Evolutionary conservation across 2,888 invertebrate genomes (phyloP).

Genomic region (Bursaphelenchus okinawaensis): DNA sequence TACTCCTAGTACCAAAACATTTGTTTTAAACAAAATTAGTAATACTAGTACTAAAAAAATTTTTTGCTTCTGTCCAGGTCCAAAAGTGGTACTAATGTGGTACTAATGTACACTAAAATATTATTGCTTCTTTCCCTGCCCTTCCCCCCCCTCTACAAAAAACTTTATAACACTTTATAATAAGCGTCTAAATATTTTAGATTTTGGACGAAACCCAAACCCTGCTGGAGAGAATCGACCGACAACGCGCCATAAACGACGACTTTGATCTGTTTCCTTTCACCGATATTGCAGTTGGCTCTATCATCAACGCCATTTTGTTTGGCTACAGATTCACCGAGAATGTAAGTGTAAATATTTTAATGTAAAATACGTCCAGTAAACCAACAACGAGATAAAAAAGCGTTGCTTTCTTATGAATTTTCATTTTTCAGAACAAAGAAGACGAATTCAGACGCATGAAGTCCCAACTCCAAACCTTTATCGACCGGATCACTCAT

Average conservation of each 20-base stretch:
- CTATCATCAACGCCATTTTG: constrained; percentile 19
- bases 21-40: too few species aligned
- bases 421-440: constrained; percentile 3
- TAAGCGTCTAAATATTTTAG: too few species aligned
- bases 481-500: background rate
- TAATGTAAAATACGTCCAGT: background rate
- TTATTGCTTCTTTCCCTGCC: too few species aligned
- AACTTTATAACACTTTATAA: too few species aligned
- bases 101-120: too few species aligned
- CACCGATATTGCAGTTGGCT: constrained; percentile 22
- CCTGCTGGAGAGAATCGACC: constrained; percentile 10
- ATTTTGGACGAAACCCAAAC: constrained; percentile 14
- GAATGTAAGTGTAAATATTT: background rate
- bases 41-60: too few species aligned
- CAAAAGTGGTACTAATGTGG: too few species aligned
- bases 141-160: too few species aligned
- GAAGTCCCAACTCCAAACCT: background rate
- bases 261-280: constrained; percentile 10
- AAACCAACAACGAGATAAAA: too few species aligned
- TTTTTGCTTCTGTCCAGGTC: too few species aligned
- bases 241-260: background rate
- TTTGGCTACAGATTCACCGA: constrained; percentile 21
- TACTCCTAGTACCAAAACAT: too few species aligned
- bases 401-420: too few species aligned
- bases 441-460: constrained; percentile 3